Percentiles rank a stretch among this genome's conserved stretches.
phyloP scores from a whole-genome alignment of 2,113 vertebrate genomes.

The Pedetes capensis region DNA sequence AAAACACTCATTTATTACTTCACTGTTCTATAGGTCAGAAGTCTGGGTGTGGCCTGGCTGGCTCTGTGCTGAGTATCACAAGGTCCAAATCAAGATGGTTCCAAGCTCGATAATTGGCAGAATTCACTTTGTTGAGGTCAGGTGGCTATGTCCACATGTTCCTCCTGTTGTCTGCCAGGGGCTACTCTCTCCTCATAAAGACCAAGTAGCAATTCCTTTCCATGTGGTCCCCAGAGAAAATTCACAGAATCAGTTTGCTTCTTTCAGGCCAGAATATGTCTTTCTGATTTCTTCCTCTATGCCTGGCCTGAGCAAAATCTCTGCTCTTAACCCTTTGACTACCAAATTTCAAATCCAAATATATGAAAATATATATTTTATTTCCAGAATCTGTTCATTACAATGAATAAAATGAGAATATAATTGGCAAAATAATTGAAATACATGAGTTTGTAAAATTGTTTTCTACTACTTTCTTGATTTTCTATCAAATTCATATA shows the following conservation, averaged over 20 bases:
- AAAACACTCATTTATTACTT: background rate
- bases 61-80: background rate
- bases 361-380: too few relatives aligned
- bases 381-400: too few relatives aligned
- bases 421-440: too few relatives aligned
- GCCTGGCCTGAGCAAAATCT: background rate
- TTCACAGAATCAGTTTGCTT: background rate
- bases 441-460: too few relatives aligned
- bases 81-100: background rate
- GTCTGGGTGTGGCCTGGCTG: background rate
- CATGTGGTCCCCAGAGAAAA: rapidly evolving
- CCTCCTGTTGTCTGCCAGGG: background rate
- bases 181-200: background rate
- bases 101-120: background rate
- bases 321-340: too few relatives aligned
- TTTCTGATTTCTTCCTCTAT: background rate
- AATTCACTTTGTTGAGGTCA: background rate
- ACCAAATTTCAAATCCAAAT: too few relatives aligned
- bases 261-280: background rate
- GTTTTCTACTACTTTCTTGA: too few relatives aligned
- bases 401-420: too few relatives aligned
- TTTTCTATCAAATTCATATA: too few relatives aligned
- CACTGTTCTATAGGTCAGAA: background rate
- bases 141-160: background rate
- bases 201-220: background rate